These are phyloP conservation scores for Panonychus citri DNA, from an alignment of 1,140 invertebrate species.

Conservation along the genomic window DNA sequence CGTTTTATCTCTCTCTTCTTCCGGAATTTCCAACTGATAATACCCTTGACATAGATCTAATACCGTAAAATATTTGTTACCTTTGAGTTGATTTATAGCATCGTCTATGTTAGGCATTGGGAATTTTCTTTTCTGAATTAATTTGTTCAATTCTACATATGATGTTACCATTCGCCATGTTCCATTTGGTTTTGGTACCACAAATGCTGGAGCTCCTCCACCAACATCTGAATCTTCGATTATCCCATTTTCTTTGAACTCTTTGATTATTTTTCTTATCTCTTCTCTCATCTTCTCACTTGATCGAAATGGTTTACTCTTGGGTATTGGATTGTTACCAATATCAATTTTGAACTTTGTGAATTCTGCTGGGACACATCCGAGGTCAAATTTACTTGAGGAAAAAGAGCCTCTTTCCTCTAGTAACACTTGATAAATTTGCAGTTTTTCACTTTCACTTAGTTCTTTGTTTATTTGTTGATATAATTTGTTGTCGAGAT, in stretches of 20 bases:
- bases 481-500: background rate
- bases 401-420: background rate
- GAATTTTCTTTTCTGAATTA: slow-evolving; percentile 1
- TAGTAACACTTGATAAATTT: background rate
- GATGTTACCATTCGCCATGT: slow-evolving; percentile 1
- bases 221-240: background rate
- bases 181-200: background rate
- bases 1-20: slow-evolving; percentile 15
- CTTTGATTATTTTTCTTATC: background rate
- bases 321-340: background rate
- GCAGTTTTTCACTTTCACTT: background rate
- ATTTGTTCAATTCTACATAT: background rate
- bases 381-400: background rate
- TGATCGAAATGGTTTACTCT: background rate
- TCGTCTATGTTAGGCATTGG: slow-evolving; percentile 14
- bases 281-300: background rate
- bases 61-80: slow-evolving; percentile 3
- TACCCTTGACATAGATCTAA: slow-evolving; percentile 21
- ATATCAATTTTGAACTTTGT: background rate
- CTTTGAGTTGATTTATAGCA: slow-evolving; percentile 11
- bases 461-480: background rate
- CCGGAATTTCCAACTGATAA: slow-evolving; percentile 18
- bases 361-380: background rate
- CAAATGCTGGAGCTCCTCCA: background rate
- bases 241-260: background rate